Conservation (phyloP, 1,140 invertebrate species). For the Drosophila bocqueti region DNA sequence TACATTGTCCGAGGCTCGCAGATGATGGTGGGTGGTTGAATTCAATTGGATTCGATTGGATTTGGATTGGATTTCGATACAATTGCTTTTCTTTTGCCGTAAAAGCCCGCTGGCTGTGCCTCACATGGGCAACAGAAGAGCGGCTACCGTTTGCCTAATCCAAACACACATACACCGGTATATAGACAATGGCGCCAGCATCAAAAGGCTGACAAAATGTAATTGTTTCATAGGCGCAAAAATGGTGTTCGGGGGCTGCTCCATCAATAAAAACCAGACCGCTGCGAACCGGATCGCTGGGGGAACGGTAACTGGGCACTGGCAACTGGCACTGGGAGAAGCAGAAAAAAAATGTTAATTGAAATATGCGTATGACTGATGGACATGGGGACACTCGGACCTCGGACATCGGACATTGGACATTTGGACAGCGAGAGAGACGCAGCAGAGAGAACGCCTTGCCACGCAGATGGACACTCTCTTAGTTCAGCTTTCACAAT, state of each 20-base stretch:
- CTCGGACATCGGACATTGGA: background rate
- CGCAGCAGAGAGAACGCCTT: constrained; percentile 37
- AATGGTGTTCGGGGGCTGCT: constrained; percentile 55
- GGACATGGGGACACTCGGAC: constrained; percentile 52
- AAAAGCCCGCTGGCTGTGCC: constrained; percentile 57
- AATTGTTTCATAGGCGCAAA: constrained; percentile 77
- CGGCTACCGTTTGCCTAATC: constrained; percentile 60
- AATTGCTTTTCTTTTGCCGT: constrained; percentile 13
- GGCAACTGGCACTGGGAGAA: background rate
- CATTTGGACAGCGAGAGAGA: constrained; percentile 6
- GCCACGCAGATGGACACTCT: constrained; percentile 59
- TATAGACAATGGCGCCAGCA: constrained; percentile 46
- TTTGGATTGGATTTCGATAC: constrained; percentile 34
- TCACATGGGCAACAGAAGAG: constrained; percentile 43
- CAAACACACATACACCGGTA: background rate
- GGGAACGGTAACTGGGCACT: constrained; percentile 35
- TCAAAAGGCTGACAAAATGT: constrained; percentile 73
- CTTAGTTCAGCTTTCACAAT: constrained; percentile 77
- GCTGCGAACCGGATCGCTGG: constrained; percentile 46
- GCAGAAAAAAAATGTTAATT: constrained; percentile 77
- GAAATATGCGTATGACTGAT: constrained; percentile 83
- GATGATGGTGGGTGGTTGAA: constrained; percentile 63
- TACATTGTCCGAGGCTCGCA: constrained; percentile 50
- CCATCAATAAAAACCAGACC: constrained; percentile 67
- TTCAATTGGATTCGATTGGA: constrained; percentile 24